phyloP scores from a whole-genome alignment of 2,797 vertebrate species.

The Chloroceryle amazona region DNA sequence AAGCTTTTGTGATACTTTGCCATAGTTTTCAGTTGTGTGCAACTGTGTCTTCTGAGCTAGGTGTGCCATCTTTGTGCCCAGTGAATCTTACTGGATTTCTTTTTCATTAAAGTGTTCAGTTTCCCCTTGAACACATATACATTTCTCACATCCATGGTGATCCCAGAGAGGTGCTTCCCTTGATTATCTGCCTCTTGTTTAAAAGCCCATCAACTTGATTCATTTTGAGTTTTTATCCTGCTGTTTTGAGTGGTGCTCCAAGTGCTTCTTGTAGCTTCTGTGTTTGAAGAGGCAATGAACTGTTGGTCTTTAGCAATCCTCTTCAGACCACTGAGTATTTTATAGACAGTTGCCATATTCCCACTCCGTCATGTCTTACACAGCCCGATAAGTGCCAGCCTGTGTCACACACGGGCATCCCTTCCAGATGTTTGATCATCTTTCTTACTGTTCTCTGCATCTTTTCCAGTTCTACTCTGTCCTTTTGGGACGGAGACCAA shows the following conservation, averaged over 20 bases:
- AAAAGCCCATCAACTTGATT: not conserved
- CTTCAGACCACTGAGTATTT: not conserved
- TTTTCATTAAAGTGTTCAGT: not conserved
- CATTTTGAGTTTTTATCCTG: not conserved
- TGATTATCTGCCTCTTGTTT: not conserved
- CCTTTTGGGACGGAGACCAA: not conserved
- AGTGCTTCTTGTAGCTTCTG: not conserved
- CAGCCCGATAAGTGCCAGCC: not conserved
- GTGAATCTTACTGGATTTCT: not conserved
- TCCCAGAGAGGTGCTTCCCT: not conserved
- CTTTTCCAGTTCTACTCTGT: not conserved
- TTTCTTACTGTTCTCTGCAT: not conserved
- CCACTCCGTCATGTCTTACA: not conserved
- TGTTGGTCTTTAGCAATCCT: not conserved
- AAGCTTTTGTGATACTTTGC: fast-evolving
- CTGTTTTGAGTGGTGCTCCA: not conserved
- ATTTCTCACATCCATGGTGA: not conserved
- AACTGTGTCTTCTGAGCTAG: not conserved
- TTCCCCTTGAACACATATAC: not conserved
- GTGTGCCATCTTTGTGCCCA: not conserved
- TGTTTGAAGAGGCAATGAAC: not conserved
- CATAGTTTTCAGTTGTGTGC: fast-evolving
- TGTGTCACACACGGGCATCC: not conserved
- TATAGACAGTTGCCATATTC: not conserved
- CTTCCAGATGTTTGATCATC: not conserved